Base-by-base conservation (phyloP, 2,113 vertebrate species). In the Noturus placidus region DNA sequence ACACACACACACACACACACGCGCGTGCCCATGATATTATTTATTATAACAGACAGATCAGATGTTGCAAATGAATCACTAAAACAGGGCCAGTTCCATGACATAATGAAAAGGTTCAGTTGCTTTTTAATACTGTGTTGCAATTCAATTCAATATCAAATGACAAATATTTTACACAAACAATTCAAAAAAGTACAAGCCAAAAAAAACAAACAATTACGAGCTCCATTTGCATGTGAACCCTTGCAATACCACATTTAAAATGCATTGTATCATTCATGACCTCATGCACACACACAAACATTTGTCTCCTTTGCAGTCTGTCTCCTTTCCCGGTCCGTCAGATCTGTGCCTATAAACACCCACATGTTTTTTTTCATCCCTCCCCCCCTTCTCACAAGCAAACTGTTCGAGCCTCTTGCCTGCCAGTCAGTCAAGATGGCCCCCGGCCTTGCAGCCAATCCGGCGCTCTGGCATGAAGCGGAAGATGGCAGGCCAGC, bases 351-450 rank as follows among this genome's bases (percentile, higher is more conserved):
- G 89, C 89, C 90, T 90, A 90, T 89, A 78, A 89, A 93, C 93
- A 93, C 92, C 90, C 94, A 93, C 93, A 93, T 93, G 92, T 90
- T 90, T 85, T 91, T 87, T 84, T 86, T 92, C 86, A 30, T 80
- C 91, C 88, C 90, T 91, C 81, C 90, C 83, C 85, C 87, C 87
- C 54, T 92, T 84, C 91, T 78, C 89, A 91, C 90, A 86, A 94
- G 91, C 92, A 93, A 93, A 89, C 86, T 92, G 93, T 94, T 94
- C 91, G 67, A 93, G 93, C 93, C 92, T 95, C 92, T 94, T 96
- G 95, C 94, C 93, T 95, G 94, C 96, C 95, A 95, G 94, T 90
- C 92, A 89, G 91, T 90, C 96, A 96, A 95, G 95, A 96, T 95
- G 96, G 94, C 92, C 86, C 78, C 88, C 82, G 82, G 92, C 96